Evolutionary conservation across 2,113 vertebrate species (phyloP).

Genomic region (Daphoenositta chrysoptera): DNA sequence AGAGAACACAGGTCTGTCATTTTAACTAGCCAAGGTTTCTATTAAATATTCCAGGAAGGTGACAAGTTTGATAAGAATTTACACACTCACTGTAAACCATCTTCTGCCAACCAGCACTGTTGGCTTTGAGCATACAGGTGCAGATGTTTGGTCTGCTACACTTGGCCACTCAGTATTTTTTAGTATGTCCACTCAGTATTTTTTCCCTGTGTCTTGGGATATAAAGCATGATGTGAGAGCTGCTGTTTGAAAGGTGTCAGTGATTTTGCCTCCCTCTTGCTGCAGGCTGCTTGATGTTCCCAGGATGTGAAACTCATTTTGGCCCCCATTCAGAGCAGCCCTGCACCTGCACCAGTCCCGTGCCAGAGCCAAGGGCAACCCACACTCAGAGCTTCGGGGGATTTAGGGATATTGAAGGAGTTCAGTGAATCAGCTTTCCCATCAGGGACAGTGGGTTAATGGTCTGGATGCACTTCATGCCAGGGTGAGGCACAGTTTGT

Average conservation of each 20-base stretch:
- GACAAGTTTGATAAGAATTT: neutral
- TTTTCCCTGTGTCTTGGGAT: fast-evolving
- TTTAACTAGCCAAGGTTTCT: neutral
- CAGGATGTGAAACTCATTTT: neutral
- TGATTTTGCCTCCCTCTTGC: neutral
- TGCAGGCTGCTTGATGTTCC: neutral
- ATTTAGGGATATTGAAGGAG: neutral
- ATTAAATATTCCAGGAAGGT: neutral
- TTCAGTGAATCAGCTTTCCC: neutral
- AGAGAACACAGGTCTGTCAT: neutral
- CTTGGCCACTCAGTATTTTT: neutral
- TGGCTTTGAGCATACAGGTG: neutral
- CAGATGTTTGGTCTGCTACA: neutral
- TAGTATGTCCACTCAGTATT: fast-evolving
- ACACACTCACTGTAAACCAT: neutral
- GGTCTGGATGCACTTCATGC: neutral
- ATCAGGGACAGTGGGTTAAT: neutral
- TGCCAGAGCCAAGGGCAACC: neutral
- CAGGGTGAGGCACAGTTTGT: neutral
- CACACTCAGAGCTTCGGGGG: neutral
- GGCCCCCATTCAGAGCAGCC: fast-evolving
- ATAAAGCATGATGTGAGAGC: neutral
- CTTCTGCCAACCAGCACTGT: neutral
- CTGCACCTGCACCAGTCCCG: neutral
- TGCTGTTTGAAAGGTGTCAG: neutral